Conservation (phyloP, 2,113 vertebrate genomes). For the Pithys albifrons region DNA sequence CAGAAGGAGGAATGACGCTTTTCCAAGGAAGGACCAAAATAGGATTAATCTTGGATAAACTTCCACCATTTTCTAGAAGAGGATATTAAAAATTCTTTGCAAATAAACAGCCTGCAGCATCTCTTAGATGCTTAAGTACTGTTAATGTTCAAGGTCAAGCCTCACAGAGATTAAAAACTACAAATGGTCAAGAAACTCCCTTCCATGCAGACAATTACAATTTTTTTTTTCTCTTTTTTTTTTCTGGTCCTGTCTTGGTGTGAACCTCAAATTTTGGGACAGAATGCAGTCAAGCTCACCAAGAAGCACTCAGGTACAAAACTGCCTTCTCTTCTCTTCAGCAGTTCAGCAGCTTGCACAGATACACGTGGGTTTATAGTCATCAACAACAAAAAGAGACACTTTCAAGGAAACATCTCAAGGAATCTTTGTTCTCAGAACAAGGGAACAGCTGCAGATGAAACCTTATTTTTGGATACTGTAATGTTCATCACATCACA, state of each 20-base stretch:
- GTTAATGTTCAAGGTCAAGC: neutral
- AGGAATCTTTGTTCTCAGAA: neutral
- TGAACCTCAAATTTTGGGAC: neutral
- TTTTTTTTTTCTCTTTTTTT: neutral
- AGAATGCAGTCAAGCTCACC: neutral
- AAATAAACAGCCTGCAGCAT: neutral
- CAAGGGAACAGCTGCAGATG: neutral
- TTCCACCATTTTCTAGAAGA: neutral
- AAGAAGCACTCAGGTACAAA: neutral
- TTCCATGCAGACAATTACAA: fast-evolving
- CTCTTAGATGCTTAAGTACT: neutral
- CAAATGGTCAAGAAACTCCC: neutral
- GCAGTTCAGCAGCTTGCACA: fast-evolving
- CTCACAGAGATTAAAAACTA: neutral
- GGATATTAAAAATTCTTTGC: neutral
- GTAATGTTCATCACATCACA: neutral
- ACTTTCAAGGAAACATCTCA: neutral
- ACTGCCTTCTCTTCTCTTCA: neutral
- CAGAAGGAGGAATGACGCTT: neutral
- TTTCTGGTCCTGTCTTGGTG: neutral
- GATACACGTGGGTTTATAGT: neutral
- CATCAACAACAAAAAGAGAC: neutral
- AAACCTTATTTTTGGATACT: neutral
- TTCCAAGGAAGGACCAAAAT: neutral
- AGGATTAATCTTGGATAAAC: neutral